Evolutionary conservation across 1,140 invertebrate genomes (phyloP).

Genomic region (Patella vulgata): DNA sequence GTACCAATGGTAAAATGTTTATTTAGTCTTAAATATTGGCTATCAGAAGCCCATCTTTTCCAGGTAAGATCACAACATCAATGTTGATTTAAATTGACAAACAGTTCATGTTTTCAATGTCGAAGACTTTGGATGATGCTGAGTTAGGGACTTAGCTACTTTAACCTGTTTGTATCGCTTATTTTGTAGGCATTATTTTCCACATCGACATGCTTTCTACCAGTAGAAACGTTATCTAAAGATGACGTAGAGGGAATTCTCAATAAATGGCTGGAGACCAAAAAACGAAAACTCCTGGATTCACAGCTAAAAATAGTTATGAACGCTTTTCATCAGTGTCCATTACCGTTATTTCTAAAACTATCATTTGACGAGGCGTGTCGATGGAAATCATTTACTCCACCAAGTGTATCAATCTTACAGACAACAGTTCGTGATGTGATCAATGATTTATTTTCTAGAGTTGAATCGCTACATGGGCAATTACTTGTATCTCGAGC

Average conservation of each 20-base stretch:
- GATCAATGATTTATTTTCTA: slow-evolving; percentile 52
- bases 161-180: too few species aligned
- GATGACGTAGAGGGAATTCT: slow-evolving; percentile 46
- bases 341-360: slow-evolving; percentile 56
- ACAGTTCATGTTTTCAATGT: too few species aligned
- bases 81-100: too few species aligned
- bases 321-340: slow-evolving; percentile 47
- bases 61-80: too few species aligned
- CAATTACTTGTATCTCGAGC: slow-evolving; percentile 50
- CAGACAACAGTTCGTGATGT: slow-evolving; percentile 45
- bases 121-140: too few species aligned
- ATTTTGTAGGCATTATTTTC: slow-evolving; percentile 13
- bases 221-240: slow-evolving; percentile 30
- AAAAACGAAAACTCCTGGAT: slow-evolving; percentile 38
- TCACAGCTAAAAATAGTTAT: slow-evolving; percentile 44
- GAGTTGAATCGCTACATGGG: slow-evolving; percentile 54
- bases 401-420: slow-evolving; percentile 26
- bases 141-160: too few species aligned
- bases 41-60: too few species aligned
- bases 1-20: too few species aligned
- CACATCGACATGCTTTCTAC: slow-evolving; percentile 21
- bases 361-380: slow-evolving; percentile 55
- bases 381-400: slow-evolving; percentile 51
- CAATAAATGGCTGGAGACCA: slow-evolving; percentile 41
- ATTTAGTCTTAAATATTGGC: too few species aligned